Conservation (phyloP, 2,797 vertebrate genomes). For the Paguma larvata region DNA sequence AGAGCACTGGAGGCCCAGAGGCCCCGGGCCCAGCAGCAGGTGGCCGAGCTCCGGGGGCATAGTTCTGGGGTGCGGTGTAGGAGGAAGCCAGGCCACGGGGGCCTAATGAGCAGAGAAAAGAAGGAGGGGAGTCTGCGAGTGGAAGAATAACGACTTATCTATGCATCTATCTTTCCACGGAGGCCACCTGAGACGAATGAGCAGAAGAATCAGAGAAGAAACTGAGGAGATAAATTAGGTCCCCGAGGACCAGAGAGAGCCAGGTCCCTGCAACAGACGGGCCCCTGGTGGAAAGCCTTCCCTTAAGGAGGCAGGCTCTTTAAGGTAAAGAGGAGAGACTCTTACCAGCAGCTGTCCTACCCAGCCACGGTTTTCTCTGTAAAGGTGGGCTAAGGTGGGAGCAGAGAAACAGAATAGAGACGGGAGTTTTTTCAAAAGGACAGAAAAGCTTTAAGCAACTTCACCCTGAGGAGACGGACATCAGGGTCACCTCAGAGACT, state of each 20-base stretch:
- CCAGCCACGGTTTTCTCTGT: not conserved
- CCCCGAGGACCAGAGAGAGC: not conserved
- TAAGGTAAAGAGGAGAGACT: not conserved
- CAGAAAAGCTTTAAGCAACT: not conserved
- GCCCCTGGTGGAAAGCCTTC: not conserved
- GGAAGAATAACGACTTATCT: not conserved
- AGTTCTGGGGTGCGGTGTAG: not conserved
- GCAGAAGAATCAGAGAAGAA: not conserved
- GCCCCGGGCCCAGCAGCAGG: not conserved
- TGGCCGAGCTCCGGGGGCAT: accelerated
- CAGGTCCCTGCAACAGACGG: not conserved
- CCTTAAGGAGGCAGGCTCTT: not conserved
- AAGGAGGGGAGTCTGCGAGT: not conserved
- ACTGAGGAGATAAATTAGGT: not conserved
- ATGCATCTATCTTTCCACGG: not conserved
- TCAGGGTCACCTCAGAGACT: not conserved
- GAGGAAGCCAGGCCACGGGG: not conserved
- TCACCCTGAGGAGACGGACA: not conserved
- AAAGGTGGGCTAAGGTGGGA: not conserved
- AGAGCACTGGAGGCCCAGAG: not conserved
- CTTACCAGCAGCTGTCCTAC: too few relatives aligned
- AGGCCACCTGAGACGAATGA: not conserved
- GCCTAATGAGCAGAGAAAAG: not conserved
- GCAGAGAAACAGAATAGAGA: not conserved
- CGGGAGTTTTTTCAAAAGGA: not conserved